These are phyloP conservation scores for Plecturocebus donacophilus DNA, from an alignment of 2,113 vertebrate species.

Conservation along the genomic window DNA sequence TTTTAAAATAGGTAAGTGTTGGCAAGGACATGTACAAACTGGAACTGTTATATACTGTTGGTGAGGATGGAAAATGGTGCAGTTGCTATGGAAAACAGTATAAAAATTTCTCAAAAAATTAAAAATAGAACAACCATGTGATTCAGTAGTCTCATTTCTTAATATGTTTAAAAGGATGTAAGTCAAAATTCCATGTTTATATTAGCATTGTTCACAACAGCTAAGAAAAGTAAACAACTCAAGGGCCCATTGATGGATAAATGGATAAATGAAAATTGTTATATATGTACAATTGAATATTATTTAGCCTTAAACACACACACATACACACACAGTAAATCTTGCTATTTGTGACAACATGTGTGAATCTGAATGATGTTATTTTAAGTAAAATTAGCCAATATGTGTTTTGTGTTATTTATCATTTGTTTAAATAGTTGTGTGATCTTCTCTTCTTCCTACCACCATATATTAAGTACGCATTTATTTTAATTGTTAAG, in stretches of 20 bases:
- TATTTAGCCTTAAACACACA: background rate
- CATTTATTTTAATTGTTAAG: too few species aligned
- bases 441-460: background rate
- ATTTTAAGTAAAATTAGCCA: background rate
- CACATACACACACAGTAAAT: background rate
- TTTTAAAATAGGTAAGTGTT: background rate
- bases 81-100: background rate
- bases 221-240: background rate
- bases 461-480: too few species aligned
- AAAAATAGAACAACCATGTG: background rate
- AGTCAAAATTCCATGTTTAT: background rate
- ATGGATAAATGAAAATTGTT: background rate
- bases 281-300: background rate
- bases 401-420: background rate
- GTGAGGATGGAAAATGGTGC: background rate
- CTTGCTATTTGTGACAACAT: background rate
- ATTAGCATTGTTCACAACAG: background rate
- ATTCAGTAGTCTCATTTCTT: background rate
- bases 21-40: background rate
- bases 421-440: background rate
- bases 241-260: background rate
- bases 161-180: background rate
- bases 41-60: background rate
- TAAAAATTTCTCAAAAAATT: background rate
- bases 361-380: background rate